A percentile compares a stretch with the other conserved stretches of the same genome.
These are phyloP conservation scores for Sceloporus tristichus DNA, from an alignment of 2,113 vertebrate genomes.

Conservation along the genomic window DNA sequence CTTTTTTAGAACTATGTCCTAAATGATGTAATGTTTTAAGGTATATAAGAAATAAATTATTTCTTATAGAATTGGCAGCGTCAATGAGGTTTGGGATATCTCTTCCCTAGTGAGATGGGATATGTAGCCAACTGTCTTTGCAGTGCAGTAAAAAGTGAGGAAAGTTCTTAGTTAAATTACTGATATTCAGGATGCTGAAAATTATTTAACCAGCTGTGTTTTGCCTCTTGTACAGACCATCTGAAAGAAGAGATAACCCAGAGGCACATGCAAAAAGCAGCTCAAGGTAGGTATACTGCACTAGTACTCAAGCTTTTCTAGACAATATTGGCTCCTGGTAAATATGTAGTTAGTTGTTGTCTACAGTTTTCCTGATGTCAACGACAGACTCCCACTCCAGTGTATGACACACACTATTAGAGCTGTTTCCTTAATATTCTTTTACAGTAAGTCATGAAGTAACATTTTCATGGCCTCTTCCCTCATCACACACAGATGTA, in stretches of 20 bases:
- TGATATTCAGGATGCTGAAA: conserved; percentile 20
- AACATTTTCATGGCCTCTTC: conserved; percentile 26
- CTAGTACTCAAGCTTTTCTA: background rate
- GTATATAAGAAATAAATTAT: background rate
- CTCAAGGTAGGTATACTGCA: conserved; percentile 79
- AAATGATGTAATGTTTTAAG: conserved; percentile 26
- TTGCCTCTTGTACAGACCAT: conserved; percentile 79
- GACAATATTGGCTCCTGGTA: background rate
- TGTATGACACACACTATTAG: background rate
- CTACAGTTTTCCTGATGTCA: background rate
- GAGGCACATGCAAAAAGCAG: conserved; percentile 86
- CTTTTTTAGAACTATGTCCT: conserved; percentile 33
- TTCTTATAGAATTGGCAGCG: conserved; percentile 15
- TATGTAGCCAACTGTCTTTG: fast-evolving
- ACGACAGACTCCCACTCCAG: background rate
- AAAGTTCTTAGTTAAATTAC: background rate
- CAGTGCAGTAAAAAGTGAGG: background rate
- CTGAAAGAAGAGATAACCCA: conserved; percentile 87
- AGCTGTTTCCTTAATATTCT: conserved; percentile 8
- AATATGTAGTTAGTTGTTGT: background rate
- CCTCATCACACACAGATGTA: conserved; percentile 8
- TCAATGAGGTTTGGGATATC: background rate
- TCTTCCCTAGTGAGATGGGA: background rate
- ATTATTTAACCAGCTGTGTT: conserved; percentile 26
- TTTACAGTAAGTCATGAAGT: background rate